These are phyloP conservation scores for Sapajus apella DNA, from an alignment of 2,113 vertebrate genomes.

Conservation along the genomic window DNA sequence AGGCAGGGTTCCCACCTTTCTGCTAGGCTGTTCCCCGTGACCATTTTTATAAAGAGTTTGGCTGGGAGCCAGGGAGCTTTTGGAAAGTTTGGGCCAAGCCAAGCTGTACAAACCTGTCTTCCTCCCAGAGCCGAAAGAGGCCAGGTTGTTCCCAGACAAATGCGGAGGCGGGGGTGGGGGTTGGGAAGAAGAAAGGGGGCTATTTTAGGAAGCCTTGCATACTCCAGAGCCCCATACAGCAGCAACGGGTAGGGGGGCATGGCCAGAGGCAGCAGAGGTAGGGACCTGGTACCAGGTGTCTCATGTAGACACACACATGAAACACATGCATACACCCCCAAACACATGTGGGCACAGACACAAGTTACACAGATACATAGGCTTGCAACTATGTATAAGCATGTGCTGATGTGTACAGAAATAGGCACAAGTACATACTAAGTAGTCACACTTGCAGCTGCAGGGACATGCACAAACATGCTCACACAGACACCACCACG, in stretches of 20 bases:
- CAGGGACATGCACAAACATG: not conserved
- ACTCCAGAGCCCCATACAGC: not conserved
- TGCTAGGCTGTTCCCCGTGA: slow-evolving; percentile 19
- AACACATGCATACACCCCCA: not conserved
- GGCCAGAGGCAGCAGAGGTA: not conserved
- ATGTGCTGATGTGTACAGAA: not conserved
- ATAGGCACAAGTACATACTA: not conserved
- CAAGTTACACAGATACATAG: not conserved
- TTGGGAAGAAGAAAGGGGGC: not conserved
- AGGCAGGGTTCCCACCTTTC: slow-evolving; percentile 51
- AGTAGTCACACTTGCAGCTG: not conserved
- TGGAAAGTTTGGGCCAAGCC: slow-evolving; percentile 59
- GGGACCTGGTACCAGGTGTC: not conserved
- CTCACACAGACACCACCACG: not conserved
- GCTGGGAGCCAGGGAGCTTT: slow-evolving; percentile 64
- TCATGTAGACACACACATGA: not conserved
- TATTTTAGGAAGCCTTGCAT: not conserved
- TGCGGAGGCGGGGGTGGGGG: not conserved
- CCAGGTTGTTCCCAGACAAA: slow-evolving; percentile 64
- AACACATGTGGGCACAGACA: not conserved
- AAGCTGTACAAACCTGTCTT: slow-evolving; percentile 70
- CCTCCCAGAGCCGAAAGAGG: slow-evolving; percentile 45
- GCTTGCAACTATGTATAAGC: not conserved
- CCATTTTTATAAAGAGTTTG: slow-evolving; percentile 46
- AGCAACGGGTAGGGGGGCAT: not conserved